Conservation (phyloP, 1,140 invertebrate species). For the Meloidogyne exigua region DNA sequence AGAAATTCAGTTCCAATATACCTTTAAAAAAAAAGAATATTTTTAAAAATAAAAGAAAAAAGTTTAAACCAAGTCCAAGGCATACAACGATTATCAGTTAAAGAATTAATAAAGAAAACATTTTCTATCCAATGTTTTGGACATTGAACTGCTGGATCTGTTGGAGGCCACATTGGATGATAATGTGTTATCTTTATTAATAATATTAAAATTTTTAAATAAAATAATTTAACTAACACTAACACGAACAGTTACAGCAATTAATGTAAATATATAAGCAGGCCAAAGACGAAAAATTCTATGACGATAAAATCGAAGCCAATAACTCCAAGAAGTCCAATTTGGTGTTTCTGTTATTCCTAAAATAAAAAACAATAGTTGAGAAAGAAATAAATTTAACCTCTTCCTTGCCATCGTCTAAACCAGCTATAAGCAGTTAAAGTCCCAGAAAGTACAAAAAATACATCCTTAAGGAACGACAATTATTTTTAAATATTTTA, state of each 20-base stretch:
- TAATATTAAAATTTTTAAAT: not conserved
- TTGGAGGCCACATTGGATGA: constrained; percentile 63
- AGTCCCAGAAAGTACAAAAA: constrained; percentile 54
- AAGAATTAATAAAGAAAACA: constrained; percentile 57
- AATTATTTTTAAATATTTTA: no score
- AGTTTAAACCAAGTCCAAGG: constrained; percentile 58
- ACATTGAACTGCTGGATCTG: constrained; percentile 63
- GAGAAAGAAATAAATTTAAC: constrained; percentile 13
- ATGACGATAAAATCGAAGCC: constrained; percentile 61
- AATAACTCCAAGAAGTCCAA: constrained; percentile 59
- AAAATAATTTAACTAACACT: constrained; percentile 46
- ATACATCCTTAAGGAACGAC: constrained; percentile 57
- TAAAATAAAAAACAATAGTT: constrained; percentile 52
- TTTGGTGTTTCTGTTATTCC: constrained; percentile 39
- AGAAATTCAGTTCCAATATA: constrained; percentile 64
- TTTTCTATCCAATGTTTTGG: constrained; percentile 62
- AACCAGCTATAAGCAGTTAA: constrained; percentile 62
- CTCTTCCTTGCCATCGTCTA: constrained; percentile 45
- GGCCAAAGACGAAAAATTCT: constrained; percentile 59
- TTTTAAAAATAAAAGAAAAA: not conserved
- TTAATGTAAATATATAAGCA: constrained; percentile 60
- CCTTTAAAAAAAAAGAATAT: constrained; percentile 22
- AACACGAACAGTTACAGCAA: constrained; percentile 57
- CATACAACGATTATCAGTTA: constrained; percentile 61
- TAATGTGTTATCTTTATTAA: constrained; percentile 30